A percentile compares a stretch with the other conserved stretches of the same genome.
These are phyloP conservation scores for Acanthosepion pharaonis DNA, from an alignment of 2,888 invertebrate species.

Conservation along the genomic window DNA sequence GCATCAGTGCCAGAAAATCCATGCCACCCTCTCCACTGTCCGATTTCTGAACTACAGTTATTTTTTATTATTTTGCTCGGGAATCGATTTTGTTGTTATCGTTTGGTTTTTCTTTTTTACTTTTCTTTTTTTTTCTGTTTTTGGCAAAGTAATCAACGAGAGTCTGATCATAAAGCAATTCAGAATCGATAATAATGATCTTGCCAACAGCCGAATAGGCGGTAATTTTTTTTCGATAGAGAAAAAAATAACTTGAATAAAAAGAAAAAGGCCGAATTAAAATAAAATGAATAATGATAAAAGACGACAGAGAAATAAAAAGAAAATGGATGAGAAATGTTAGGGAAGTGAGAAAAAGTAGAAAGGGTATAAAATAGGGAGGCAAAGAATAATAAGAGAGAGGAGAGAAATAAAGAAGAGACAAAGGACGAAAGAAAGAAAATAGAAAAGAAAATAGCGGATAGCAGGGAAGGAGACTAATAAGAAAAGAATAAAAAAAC, in stretches of 20 bases:
- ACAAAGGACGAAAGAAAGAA: no score
- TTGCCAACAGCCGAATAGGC: neutral
- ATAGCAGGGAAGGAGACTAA: no score
- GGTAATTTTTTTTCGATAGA: neutral
- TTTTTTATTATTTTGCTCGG: neutral
- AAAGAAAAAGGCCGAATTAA: neutral
- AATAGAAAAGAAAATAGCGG: no score
- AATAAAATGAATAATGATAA: no score
- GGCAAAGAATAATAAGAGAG: no score
- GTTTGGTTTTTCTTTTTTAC: neutral
- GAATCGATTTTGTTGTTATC: neutral
- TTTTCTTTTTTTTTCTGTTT: neutral
- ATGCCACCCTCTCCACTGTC: neutral
- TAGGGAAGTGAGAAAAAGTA: no score
- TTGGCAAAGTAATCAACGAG: slow-evolving; percentile 9
- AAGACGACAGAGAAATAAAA: no score
- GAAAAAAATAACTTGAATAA: neutral
- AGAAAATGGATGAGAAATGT: no score
- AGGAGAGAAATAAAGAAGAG: no score
- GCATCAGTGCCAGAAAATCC: neutral
- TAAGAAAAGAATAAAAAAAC: no score
- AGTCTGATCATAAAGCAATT: neutral
- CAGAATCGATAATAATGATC: neutral
- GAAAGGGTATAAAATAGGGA: no score
- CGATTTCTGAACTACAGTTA: neutral